A percentile compares a stretch with the other conserved stretches of the same genome.
Conservation (phyloP, 2,113 vertebrate genomes). For the Labeo rohita region DNA sequence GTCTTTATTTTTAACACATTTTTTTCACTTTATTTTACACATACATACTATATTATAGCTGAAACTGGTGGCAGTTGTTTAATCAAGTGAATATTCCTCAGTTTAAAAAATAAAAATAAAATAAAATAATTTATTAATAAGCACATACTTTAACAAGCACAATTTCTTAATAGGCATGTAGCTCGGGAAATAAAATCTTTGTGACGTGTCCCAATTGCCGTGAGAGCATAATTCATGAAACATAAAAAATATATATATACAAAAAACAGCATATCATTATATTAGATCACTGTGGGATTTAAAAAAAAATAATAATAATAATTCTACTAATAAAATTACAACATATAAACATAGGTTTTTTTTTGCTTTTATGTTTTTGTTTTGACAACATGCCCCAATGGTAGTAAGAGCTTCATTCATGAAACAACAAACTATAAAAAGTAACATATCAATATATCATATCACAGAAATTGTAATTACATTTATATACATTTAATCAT, state of each 20-base stretch:
- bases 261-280: background rate
- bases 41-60: background rate
- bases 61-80: background rate
- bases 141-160: too few relatives aligned
- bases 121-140: too few relatives aligned
- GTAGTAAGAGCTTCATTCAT: background rate
- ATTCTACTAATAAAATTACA: background rate
- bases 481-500: too few relatives aligned
- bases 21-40: too few relatives aligned
- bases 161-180: too few relatives aligned
- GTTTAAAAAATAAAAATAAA: background rate
- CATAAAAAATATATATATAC: background rate
- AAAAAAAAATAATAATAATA: too few relatives aligned
- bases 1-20: background rate
- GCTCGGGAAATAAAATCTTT: too few relatives aligned
- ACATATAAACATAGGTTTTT: background rate
- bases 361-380: too few relatives aligned
- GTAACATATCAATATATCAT: background rate
- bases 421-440: background rate
- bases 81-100: background rate
- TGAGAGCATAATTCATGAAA: background rate
- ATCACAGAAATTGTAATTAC: background rate
- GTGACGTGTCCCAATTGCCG: background rate
- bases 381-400: background rate
- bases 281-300: background rate